Base-by-base conservation (phyloP, 2,797 vertebrate species). In the Tympanoctomys barrerae region DNA sequence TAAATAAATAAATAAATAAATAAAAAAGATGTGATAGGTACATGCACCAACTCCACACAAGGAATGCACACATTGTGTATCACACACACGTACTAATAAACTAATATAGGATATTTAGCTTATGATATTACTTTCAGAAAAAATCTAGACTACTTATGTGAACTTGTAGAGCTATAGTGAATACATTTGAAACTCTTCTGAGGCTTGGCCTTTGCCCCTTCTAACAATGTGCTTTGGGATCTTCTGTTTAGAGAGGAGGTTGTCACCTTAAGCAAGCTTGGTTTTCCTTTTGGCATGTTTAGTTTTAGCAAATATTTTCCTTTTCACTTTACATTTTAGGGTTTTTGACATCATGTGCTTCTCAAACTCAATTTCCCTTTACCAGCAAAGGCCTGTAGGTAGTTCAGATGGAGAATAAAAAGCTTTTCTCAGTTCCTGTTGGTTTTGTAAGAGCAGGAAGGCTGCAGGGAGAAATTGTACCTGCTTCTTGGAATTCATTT, bases 401-500 rank as follows among this genome's bases (percentile, higher is more conserved):
- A 87, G 49, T 94, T 97, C 64, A 95, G 84, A 92, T 95, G 87
- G 89, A 89, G 95, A 97, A 89, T 54, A 90, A 87, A 95, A 92
- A 83, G 33, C 94, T 94, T 96, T 73, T 94, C 26, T 61, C 26
- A 90, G 64, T 90, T 96, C 62, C 82, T 95, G 39, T 82, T 94
- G 24, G 46, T 94, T 97, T 96, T 93, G 16, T 90, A 73, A 94
- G 62, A 97, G 75, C 89, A 66, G 78, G 59, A 96, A 94, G n/a
- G n/a, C 91, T 94, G 68, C 49, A 80, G 80, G 89, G 52, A 90
- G 66, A 95, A 85, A 92, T 92, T 90, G 8, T 24, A 75, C 94
- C 61, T 96, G 89, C 42, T 94, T 96, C 39, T 90, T 97, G 94
- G 94, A 97, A 96, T 97, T 96, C 68, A 95, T 95, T 94, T 97